Evolutionary conservation across 2,888 invertebrate species (phyloP), one percentile per base, ranked within the genome.

Genomic region (Pristionchus entomophagus): DNA sequence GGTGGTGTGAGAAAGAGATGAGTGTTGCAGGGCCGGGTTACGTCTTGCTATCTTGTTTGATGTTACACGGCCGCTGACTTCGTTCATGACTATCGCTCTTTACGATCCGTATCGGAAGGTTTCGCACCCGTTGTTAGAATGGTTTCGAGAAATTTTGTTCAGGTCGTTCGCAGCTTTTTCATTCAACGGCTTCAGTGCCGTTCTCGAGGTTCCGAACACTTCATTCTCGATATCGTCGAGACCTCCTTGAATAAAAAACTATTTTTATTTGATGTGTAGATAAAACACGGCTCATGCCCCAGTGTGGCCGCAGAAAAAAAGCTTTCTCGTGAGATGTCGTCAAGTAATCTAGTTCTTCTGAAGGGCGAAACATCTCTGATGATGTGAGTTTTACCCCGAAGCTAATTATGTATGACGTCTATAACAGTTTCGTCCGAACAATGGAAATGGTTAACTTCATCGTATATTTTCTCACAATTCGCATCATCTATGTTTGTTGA

Each of bases 51-150:
- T n/a, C 14, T 17, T 65, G n/a, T 3, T 41, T 73, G 1, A 73
- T 73, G 0, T 41, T 41, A 35, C 73, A 73, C 45, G 73, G n/a
- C 73, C 73, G 4, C 38, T 73, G 10, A 73, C 73, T 26, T 73
- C 73, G 6, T 8, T 41, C 0, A 17, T 45, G 2, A 73, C 45
- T 10, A 19, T 73, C 12, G 8, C 26, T 12, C 73, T 26, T 1
- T 73, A 73, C 73, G 26, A 35, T 41, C 38, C 73, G n/a, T 73
- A 73, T n/a, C 10, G 41, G 26, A 41, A 41, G n/a, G 73, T 73
- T 19, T 10, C 19, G 65, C 10, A 35, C 14, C 14, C 1, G 6
- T 41, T n/a, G 8, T 14, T 5, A 5, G 45, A 45, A 45, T 1
- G 6, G 14, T 65, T 17, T 6, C 1, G 12, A 26, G n/a, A 73